phyloP scores from a whole-genome alignment of 2,113 vertebrate species.

The Nyctibius bracteatus region DNA sequence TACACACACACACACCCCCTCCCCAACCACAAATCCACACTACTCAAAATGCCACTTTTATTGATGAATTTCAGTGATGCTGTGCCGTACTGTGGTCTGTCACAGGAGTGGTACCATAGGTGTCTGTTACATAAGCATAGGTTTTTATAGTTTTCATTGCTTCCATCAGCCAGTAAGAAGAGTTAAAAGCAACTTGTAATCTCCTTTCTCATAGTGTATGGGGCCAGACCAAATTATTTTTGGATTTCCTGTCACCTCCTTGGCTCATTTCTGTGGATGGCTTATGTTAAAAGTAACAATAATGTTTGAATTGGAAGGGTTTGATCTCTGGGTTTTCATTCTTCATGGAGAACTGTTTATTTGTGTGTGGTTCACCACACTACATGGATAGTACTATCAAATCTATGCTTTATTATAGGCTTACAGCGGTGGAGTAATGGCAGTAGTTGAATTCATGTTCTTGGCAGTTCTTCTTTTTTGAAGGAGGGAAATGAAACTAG shows the following conservation, averaged over 20 bases:
- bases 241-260: constrained; percentile 72
- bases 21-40: not conserved
- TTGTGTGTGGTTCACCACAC: constrained; percentile 72
- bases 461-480: constrained; percentile 39
- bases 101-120: not conserved
- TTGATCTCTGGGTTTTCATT: constrained; percentile 64
- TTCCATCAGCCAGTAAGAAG: not conserved
- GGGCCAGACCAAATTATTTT: constrained; percentile 67
- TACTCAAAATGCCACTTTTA: not conserved
- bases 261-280: constrained; percentile 65
- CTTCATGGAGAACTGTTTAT: constrained; percentile 73
- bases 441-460: constrained; percentile 30
- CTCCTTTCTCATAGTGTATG: not conserved
- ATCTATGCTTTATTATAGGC: constrained; percentile 70
- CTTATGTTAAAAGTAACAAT: constrained; percentile 75
- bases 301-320: constrained; percentile 73
- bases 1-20: too few species aligned
- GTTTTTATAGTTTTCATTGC: constrained; percentile 18
- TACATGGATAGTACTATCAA: constrained; percentile 71
- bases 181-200: constrained; percentile 27
- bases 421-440: constrained; percentile 36
- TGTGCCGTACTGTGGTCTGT: not conserved
- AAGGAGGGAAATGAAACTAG: constrained; percentile 51
- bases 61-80: not conserved
- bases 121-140: not conserved